phyloP scores from a whole-genome alignment of 2,888 invertebrate species.

The Megaustenia siamemsis region DNA sequence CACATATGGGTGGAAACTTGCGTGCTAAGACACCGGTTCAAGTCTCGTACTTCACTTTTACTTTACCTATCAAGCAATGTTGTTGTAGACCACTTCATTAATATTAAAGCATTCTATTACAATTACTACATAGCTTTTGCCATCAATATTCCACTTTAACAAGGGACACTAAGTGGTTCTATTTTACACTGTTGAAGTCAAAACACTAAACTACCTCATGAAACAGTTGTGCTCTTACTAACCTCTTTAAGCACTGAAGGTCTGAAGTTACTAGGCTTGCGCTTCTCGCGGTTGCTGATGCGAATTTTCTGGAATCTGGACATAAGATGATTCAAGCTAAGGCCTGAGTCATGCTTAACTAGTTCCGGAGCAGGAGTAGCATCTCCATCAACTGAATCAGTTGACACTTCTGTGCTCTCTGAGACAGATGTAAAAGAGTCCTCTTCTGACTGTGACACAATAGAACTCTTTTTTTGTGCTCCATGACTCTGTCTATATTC shows the following conservation, averaged over 20 bases:
- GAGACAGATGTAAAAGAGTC: slow-evolving; percentile 37
- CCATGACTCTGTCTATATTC: background rate
- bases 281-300: slow-evolving; percentile 61
- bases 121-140: no score
- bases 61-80: no score
- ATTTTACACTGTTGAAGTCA: no score
- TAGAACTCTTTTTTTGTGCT: background rate
- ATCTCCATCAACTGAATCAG: slow-evolving; percentile 34
- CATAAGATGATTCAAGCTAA: slow-evolving; percentile 63
- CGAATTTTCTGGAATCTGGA: slow-evolving; percentile 68
- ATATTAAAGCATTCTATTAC: no score
- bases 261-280: slow-evolving; percentile 60
- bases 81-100: no score
- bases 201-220: background rate
- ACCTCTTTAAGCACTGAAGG: slow-evolving; percentile 78
- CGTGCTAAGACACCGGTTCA: no score
- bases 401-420: slow-evolving; percentile 40
- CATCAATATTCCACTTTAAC: no score
- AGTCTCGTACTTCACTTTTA: no score
- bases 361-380: slow-evolving; percentile 53
- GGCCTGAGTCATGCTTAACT: slow-evolving; percentile 20
- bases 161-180: no score
- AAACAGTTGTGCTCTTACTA: background rate
- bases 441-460: slow-evolving; percentile 31
- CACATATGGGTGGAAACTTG: no score